Evolutionary conservation across 2,797 vertebrate species (phyloP).

Genomic region (Molossus alvarezi): DNA sequence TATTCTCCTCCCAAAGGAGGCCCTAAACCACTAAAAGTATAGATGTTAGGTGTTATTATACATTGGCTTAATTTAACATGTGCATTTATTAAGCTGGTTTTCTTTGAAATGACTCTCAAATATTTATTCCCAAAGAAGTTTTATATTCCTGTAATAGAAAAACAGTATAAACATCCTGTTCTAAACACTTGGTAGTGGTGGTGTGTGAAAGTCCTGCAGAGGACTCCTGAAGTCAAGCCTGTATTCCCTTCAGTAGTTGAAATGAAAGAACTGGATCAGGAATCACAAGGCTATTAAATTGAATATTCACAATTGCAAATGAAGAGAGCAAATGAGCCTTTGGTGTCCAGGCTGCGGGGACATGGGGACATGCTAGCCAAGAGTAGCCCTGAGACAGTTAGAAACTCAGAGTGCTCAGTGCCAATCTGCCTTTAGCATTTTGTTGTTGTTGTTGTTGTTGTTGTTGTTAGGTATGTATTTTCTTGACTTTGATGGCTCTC

Average conservation of each 20-base stretch:
- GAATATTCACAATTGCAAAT: constrained; percentile 83
- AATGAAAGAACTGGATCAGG: constrained; percentile 66
- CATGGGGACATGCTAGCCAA: constrained; percentile 77
- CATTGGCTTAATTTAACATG: not conserved
- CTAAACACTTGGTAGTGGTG: constrained; percentile 13
- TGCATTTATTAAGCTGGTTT: not conserved
- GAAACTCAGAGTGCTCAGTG: constrained; percentile 77
- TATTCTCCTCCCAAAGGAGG: not conserved
- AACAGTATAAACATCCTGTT: constrained; percentile 57
- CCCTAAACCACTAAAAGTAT: not conserved
- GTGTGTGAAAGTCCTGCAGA: constrained; percentile 41
- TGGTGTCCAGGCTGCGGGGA: constrained; percentile 55
- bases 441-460: constrained; percentile 61
- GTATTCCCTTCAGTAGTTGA: constrained; percentile 65
- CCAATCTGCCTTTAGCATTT: constrained; percentile 68
- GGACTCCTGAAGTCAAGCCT: constrained; percentile 67
- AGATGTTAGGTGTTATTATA: not conserved
- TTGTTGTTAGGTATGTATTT: constrained; percentile 49
- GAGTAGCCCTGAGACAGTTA: constrained; percentile 83
- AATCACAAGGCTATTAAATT: constrained; percentile 82
- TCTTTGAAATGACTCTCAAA: constrained; percentile 38
- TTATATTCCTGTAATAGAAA: constrained; percentile 74
- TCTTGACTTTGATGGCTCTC: not conserved
- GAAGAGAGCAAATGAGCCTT: constrained; percentile 80
- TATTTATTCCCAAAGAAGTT: not conserved